Evolutionary conservation across 2,888 invertebrate species (phyloP), one percentile per base, ranked within the genome.

Genomic region (Zygogramma bicolorata): DNA sequence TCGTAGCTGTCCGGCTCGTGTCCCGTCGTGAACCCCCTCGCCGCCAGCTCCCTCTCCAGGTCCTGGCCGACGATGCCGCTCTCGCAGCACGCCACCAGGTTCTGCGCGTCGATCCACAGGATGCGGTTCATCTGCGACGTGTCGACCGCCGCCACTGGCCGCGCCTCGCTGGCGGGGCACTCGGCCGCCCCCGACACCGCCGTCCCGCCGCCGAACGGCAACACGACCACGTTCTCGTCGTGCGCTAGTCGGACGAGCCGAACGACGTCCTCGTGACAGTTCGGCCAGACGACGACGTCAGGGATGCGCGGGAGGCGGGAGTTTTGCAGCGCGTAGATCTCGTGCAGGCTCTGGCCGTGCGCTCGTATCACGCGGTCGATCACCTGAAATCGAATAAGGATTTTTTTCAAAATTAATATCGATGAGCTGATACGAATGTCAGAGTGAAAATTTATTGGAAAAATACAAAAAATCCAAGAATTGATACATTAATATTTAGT

Each of bases 1-100:
- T 99, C 99, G 87, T 96, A 97, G 1, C 98, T 98, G 85, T 99
- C 99, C 0, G 99, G 99, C 85, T 99, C 99, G 86, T 99, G 98
- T 0, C 99, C 99, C 1, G 95, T 93, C 0, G 97, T 98, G 82
- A 91, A 93, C 0, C 96, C 97, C 29, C 92, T 89, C 13, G 91
- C 89, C 13, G 92, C 90, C 82, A 98, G 89, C 87, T 95, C 93
- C 0, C 94, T 89, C 86, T 99, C 98, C 79, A 99, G 87, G 87
- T 98, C 98, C 86, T 98, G 98, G 0, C 98, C 98, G 34, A 98
- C 91, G 77, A 98, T 95, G 6, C 98, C 98, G 61, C 96, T 90
- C 88, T 99, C 95, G 83, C 94, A 92, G 82, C 94, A 93, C 1
- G 92, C 94, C 0, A 94, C 91, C 75, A 95, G 88, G 87, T 97